Base-by-base conservation (phyloP, 2,888 invertebrate species). In the Hypolimnas misippus region DNA sequence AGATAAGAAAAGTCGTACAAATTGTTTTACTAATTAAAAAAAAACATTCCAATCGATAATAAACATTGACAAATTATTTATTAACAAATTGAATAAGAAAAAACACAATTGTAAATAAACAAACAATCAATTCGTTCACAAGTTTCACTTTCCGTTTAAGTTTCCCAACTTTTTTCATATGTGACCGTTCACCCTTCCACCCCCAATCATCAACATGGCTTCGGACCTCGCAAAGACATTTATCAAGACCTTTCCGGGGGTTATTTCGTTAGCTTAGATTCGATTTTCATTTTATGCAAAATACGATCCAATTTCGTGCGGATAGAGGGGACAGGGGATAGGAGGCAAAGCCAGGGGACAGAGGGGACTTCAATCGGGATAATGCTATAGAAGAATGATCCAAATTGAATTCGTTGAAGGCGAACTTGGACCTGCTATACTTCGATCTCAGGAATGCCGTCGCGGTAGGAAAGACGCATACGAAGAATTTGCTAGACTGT, bases 281-380 rank as follows among this genome's bases (percentile, higher is more conserved):
- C 82, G 81, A 88, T 89, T 87, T 88, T 88, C 85, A 84, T 88
- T 89, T 89, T 87, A 90, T 91, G 90, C 89, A 89, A 90, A 87
- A 88, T 85, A 82, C 84, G 87, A 87, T 89, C 85, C 87, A 84
- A 87, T 90, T 79, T 73, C 70, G 62, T 60, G 57, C 54, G 63
- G 42, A 10, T 17, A 17, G 17, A 8, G 17, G 19, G 17, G 10
- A 49, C 14, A 21, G 49, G 49, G 65, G 62, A 70, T 72, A 76
- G 79, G 79, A 82, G 82, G 17, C 19, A 21, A 25, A 29, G n/a
- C 46, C 12, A 46, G 14, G 14, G 49, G 25, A 46, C 21, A 12
- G 21, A 14, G 79, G 82, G 82, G 44, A 7, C 79, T 55, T 81
- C 85, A 85, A 87, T 86, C 87, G 84, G 77, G 88, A 87, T 88